Evolutionary conservation across 2,888 invertebrate species (phyloP), one percentile per base, ranked within the genome.

Genomic region (Entomobrya multifasciata): DNA sequence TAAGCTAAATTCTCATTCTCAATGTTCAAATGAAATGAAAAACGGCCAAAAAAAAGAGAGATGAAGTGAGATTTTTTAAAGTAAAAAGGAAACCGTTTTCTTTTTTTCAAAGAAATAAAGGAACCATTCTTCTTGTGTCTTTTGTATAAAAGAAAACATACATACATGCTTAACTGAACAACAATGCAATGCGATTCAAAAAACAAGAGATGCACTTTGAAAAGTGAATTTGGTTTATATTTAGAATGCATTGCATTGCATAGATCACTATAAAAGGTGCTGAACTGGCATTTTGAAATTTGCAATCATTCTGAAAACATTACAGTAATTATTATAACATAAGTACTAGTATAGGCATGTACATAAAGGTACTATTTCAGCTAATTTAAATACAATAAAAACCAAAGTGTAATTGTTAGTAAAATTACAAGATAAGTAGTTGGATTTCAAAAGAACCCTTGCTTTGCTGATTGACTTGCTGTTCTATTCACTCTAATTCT

Each of bases 201-300:
- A n/a, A n/a, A n/a, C 57, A 22, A 57, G 22, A 57, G 25, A 25
- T 6, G 57, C 25, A 57, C 22, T 57, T 57, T 57, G 13, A 57
- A 57, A 57, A 57, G 57, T 57, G 57, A 57, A 57, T 57, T 57
- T 57, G 57, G 57, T 57, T 57, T 57, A 57, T 57, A 25, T 57
- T 57, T 57, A 25, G 57, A 25, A 25, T 57, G 25, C 25, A 25
- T 17, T 57, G 22, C 10, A 57, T 57, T n/a, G n/a, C n/a, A n/a
- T n/a, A n/a, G n/a, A n/a, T n/a, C n/a, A n/a, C n/a, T n/a, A n/a
- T n/a, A n/a, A n/a, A n/a, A n/a, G n/a, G n/a, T n/a, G n/a, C n/a
- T n/a, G n/a, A n/a, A n/a, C n/a, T n/a, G n/a, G n/a, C n/a, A n/a
- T n/a, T n/a, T n/a, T n/a, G n/a, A 13, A 3, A 25, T n/a, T 8